Evolutionary conservation across 30 jellyfish, hydroid and myxozoan genomes (phyloP).

Genomic region (Aurelia sp.): DNA sequence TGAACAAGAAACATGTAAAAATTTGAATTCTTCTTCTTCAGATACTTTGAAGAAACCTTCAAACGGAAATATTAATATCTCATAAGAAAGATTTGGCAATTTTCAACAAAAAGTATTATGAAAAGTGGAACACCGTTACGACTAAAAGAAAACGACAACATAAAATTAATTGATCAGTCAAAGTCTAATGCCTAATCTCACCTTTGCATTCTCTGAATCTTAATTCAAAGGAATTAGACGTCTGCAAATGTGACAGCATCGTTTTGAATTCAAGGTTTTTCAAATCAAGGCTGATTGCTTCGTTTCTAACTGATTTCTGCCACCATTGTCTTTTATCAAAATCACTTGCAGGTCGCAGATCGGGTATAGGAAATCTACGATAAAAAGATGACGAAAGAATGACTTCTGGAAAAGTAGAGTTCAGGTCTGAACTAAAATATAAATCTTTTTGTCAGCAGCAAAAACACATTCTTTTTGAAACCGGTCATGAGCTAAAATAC

Average conservation of each 20-base stretch:
- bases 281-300: conserved; percentile 43
- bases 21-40: conserved; percentile 33
- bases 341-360: conserved; percentile 95
- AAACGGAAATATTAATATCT: background rate
- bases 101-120: too few species aligned
- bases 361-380: conserved; percentile 94
- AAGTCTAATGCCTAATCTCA: background rate
- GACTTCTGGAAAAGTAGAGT: too few species aligned
- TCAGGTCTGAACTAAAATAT: too few species aligned
- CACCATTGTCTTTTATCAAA: conserved; percentile 96
- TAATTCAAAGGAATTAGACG: conserved; percentile 63
- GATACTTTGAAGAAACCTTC: conserved; percentile 48
- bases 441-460: too few species aligned
- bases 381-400: background rate
- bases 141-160: too few species aligned
- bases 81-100: too few species aligned
- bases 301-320: conserved; percentile 87
- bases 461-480: too few species aligned
- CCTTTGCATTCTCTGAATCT: conserved; percentile 89
- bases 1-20: conserved; percentile 29
- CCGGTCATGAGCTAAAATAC: too few species aligned
- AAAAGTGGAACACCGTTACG: too few species aligned
- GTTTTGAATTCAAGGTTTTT: conserved; percentile 74
- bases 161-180: too few species aligned
- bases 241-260: conserved; percentile 26